phyloP scores from a whole-genome alignment of 2,797 vertebrate genomes.

The Muraenolepis orangiensis region DNA sequence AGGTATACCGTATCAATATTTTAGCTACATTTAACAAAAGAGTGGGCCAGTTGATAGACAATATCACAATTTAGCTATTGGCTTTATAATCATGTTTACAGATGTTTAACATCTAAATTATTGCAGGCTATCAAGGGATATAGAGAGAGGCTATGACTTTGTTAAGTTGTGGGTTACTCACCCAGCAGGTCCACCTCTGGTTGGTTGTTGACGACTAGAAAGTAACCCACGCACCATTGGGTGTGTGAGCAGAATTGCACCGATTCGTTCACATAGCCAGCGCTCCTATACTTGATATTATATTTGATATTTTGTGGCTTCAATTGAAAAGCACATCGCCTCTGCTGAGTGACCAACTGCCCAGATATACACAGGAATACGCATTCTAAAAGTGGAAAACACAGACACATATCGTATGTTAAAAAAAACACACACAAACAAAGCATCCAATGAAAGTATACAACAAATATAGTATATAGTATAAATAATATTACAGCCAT shows the following conservation, averaged over 20 bases:
- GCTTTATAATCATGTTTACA: background rate
- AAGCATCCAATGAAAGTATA: background rate
- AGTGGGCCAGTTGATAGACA: background rate
- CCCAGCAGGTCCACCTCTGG: slow-evolving; percentile 53
- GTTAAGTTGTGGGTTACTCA: slow-evolving; percentile 35
- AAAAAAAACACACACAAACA: background rate
- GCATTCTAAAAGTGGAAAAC: slow-evolving; percentile 41
- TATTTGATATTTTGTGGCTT: slow-evolving; percentile 16
- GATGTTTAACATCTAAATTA: background rate
- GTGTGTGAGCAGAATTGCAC: slow-evolving; percentile 61
- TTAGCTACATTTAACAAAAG: background rate
- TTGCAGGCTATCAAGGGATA: slow-evolving; percentile 1
- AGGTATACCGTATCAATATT: background rate
- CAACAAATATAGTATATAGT: background rate
- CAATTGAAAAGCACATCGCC: slow-evolving; percentile 58
- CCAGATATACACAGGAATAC: slow-evolving; percentile 27
- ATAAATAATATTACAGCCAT: background rate
- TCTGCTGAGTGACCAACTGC: slow-evolving; percentile 36
- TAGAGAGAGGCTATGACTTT: background rate
- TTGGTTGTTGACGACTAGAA: slow-evolving; percentile 28
- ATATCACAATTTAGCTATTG: background rate
- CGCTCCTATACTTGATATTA: slow-evolving; percentile 51
- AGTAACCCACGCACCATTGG: slow-evolving; percentile 61
- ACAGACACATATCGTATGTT: background rate
- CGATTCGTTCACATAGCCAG: slow-evolving; percentile 56